Evolutionary conservation across 2,113 vertebrate genomes (phyloP).

Genomic region (Balaeniceps rex): DNA sequence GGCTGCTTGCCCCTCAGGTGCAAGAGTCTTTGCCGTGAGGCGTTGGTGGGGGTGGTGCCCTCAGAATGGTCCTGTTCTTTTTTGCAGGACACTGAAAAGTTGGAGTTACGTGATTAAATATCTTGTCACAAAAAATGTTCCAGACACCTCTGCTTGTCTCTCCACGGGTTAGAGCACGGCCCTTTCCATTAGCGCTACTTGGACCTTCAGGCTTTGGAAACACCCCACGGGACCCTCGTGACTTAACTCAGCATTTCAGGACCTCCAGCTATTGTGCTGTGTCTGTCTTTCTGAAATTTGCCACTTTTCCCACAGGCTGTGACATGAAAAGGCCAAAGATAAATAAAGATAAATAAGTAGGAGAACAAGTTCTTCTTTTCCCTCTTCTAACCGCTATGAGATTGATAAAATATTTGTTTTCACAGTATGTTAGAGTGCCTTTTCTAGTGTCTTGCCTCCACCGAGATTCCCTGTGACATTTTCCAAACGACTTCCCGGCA

Average conservation of each 20-base stretch:
- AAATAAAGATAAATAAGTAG: background rate
- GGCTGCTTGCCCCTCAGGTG: background rate
- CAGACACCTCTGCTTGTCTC: background rate
- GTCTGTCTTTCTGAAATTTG: background rate
- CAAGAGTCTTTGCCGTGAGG: background rate
- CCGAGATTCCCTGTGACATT: background rate
- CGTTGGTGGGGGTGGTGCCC: background rate
- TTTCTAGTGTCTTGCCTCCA: background rate
- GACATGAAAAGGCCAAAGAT: background rate
- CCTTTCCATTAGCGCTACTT: background rate
- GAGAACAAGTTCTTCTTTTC: background rate
- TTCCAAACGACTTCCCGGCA: background rate
- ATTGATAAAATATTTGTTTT: background rate
- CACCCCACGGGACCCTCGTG: accelerated
- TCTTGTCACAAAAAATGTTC: background rate
- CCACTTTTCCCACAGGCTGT: background rate
- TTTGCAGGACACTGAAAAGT: background rate
- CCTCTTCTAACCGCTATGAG: background rate
- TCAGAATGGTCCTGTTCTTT: background rate
- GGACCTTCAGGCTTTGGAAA: background rate
- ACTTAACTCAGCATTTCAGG: background rate
- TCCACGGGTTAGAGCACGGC: background rate
- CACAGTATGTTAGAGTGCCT: background rate
- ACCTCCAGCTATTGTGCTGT: background rate
- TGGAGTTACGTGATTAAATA: background rate